Base-by-base conservation (phyloP, 2,888 invertebrate genomes). In the Dryobota labecula region DNA sequence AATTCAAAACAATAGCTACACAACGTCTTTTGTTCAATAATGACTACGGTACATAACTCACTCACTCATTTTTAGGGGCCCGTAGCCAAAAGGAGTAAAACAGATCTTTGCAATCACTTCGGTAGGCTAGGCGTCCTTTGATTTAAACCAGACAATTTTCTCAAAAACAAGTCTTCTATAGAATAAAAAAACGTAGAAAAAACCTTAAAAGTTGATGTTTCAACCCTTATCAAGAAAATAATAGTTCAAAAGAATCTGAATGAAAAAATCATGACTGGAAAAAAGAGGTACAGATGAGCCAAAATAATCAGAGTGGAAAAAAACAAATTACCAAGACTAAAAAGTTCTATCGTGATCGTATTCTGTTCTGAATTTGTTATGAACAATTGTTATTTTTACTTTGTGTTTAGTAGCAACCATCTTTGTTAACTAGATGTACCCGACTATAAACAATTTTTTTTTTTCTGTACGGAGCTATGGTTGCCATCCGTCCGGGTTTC, bases 1-100 rank as follows among this genome's bases (percentile, higher is more conserved):
- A 78, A 68, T 76, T 61, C 41, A 60, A 85, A 36, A 80, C 80
- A 84, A 84, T 76, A 65, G 71, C 57, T 57, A 57, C 54, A 60
- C 27, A 49, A 60, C 45, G 24, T 60, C 74, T 75, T 85, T 85
- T 78, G 78, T 83, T 54, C 69, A 58, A 38, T 76, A 75, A 75
- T 74, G 73, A 71, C 73, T 70, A 30, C 18, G 64, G 67, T 49
- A 79, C 67, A 79, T 75, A 76, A 78, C 64, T 85, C 73, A 82
- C 70, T 70, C 45, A 73, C 73, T 82, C 38, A 76, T 61, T 76
- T 70, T 63, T 61, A 61, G 53, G 24, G 47, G n/a, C 30, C 63
- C 73, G 60, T 33, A 15, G 41, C 18, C 18, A 20, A 36, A 45
- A 41, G 0, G 6, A 5, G 30, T 20, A 18, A 41, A 58, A 38